phyloP scores from a whole-genome alignment of 2,113 vertebrate species.

The Aix galericulata region DNA sequence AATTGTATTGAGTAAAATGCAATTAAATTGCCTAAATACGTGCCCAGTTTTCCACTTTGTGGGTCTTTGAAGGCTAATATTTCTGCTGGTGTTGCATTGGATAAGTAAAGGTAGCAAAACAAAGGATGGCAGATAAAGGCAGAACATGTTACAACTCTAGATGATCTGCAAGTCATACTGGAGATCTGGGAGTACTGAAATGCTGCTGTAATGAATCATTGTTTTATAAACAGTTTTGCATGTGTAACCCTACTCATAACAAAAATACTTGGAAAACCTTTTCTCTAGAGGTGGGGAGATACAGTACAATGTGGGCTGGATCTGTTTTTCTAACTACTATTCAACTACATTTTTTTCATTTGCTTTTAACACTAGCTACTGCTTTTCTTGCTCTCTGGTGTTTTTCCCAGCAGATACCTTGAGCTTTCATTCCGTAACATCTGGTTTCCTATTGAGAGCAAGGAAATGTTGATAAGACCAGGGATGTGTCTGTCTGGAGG shows the following conservation, averaged over 20 bases:
- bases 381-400: neutral
- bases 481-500: neutral
- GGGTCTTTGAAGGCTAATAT: neutral
- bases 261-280: no score
- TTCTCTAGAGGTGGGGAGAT: neutral
- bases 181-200: neutral
- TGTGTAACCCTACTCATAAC: neutral
- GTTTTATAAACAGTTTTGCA: neutral
- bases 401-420: neutral
- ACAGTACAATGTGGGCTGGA: neutral
- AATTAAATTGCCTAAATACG: neutral
- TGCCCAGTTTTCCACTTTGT: neutral
- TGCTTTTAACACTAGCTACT: neutral
- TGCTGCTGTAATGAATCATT: neutral
- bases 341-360: neutral
- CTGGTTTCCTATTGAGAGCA: neutral
- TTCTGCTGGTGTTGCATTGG: neutral
- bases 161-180: neutral
- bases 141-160: neutral
- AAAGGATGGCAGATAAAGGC: neutral
- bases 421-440: neutral
- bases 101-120: neutral
- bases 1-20: neutral
- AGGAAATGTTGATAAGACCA: neutral
- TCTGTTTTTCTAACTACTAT: neutral